These are phyloP conservation scores for Plectropomus leopardus DNA, from an alignment of 2,113 vertebrate genomes.

Conservation along the genomic window DNA sequence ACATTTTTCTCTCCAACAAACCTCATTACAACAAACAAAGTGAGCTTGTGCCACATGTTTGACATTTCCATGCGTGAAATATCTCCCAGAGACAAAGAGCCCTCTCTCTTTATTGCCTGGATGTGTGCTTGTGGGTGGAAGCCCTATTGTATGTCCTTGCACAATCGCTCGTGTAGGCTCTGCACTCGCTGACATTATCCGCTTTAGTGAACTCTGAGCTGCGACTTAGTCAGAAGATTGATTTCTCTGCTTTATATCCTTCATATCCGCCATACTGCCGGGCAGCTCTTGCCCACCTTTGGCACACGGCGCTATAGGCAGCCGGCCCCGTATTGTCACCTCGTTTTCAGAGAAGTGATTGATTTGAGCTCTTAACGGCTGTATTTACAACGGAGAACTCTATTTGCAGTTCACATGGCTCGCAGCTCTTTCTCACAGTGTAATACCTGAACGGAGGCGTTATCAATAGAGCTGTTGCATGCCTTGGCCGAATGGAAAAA, in stretches of 20 bases:
- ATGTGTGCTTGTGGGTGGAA: constrained; percentile 65
- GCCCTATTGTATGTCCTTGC: constrained; percentile 62
- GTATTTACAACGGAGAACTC: constrained; percentile 38
- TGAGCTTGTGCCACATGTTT: constrained; percentile 38
- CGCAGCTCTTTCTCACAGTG: constrained; percentile 30
- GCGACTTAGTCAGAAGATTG: constrained; percentile 67
- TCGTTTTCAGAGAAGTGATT: constrained; percentile 69
- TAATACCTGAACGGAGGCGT: constrained; percentile 39
- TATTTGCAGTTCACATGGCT: constrained; percentile 72
- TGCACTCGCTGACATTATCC: constrained; percentile 63
- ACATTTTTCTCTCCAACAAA: not conserved
- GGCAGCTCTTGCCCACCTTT: constrained; percentile 59
- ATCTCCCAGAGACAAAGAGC: constrained; percentile 39
- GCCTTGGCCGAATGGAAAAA: not conserved
- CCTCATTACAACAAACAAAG: constrained; percentile 41
- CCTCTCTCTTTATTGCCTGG: constrained; percentile 46
- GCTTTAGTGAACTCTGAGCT: constrained; percentile 66
- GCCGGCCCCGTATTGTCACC: constrained; percentile 42
- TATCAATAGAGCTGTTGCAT: constrained; percentile 41
- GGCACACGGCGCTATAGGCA: constrained; percentile 56
- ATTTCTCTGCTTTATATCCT: constrained; percentile 67
- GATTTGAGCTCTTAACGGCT: constrained; percentile 60
- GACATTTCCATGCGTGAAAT: constrained; percentile 58
- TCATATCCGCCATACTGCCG: constrained; percentile 52
- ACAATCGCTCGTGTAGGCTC: constrained; percentile 59